phyloP scores from a whole-genome alignment of 2,888 invertebrate genomes.

The Ochropleura plecta region DNA sequence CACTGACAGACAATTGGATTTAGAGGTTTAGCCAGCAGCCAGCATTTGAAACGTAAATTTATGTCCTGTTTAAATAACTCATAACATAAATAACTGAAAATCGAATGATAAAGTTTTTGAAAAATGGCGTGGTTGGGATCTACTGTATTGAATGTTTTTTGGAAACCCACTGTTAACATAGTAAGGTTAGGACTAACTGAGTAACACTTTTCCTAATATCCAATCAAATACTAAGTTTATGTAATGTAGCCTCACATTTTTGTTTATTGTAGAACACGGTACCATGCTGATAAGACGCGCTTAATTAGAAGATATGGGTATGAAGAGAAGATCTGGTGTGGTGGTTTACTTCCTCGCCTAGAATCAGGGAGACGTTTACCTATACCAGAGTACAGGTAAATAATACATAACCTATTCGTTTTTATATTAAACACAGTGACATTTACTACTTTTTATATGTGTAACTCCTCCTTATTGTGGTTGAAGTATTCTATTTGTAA shows the following conservation, averaged over 20 bases:
- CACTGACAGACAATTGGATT: not conserved
- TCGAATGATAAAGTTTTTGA: conserved; percentile 13
- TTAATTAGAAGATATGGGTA: conserved; percentile 93
- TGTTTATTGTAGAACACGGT: conserved; percentile 84
- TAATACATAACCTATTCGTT: conserved; percentile 7
- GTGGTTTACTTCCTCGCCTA: conserved; percentile 93
- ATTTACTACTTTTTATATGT: not conserved
- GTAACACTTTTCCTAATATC: not conserved
- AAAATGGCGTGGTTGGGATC: conserved; percentile 82
- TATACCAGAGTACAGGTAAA: conserved; percentile 92
- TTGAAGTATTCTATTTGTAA: not conserved
- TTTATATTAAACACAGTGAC: not conserved
- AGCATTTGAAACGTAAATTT: not conserved
- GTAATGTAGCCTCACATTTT: not conserved
- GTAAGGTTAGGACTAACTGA: conserved; percentile 80
- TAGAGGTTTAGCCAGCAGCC: not conserved
- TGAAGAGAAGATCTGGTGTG: conserved; percentile 91
- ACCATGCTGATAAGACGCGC: conserved; percentile 92
- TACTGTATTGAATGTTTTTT: conserved; percentile 79
- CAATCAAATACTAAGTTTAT: not conserved
- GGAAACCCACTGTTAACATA: conserved; percentile 81
- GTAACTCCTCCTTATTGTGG: too few relatives aligned
- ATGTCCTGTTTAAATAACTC: not conserved
- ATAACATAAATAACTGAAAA: not conserved
- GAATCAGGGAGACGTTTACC: conserved; percentile 89